phyloP scores from a whole-genome alignment of 2,113 vertebrate species.

The Paedocypris sp. region DNA sequence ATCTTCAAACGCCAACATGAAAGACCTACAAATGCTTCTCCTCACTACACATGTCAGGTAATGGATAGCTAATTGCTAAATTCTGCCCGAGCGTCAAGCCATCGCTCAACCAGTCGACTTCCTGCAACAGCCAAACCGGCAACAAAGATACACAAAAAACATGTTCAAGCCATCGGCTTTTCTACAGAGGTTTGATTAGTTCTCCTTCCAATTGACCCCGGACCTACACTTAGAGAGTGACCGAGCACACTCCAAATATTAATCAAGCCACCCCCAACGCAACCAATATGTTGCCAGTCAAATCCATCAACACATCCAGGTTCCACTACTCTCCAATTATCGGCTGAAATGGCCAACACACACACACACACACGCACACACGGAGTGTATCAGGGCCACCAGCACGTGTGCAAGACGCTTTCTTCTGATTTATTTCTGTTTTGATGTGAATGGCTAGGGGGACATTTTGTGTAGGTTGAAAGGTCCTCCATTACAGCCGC shows the following conservation, averaged over 20 bases:
- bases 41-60: too few species aligned
- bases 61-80: too few species aligned
- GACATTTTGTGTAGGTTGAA: constrained; percentile 33
- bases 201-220: constrained; percentile 6
- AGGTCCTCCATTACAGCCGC: constrained; percentile 32
- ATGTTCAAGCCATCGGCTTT: too few species aligned
- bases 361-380: neutral
- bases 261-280: neutral
- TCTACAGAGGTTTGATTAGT: neutral
- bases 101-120: too few species aligned
- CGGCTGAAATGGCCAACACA: constrained; percentile 6
- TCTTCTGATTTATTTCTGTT: constrained; percentile 33
- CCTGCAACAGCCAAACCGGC: too few species aligned
- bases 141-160: too few species aligned
- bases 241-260: neutral
- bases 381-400: neutral
- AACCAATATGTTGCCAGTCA: constrained; percentile 25
- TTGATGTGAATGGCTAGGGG: constrained; percentile 22
- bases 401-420: neutral
- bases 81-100: too few species aligned
- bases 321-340: constrained; percentile 12
- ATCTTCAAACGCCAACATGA: too few species aligned
- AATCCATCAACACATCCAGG: constrained; percentile 14
- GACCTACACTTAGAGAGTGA: constrained; percentile 11
- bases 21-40: too few species aligned